Percentiles rank a stretch among this genome's conserved stretches.
These are phyloP conservation scores for Phalera bucephala DNA, from an alignment of 2,888 invertebrate genomes.

Conservation along the genomic window DNA sequence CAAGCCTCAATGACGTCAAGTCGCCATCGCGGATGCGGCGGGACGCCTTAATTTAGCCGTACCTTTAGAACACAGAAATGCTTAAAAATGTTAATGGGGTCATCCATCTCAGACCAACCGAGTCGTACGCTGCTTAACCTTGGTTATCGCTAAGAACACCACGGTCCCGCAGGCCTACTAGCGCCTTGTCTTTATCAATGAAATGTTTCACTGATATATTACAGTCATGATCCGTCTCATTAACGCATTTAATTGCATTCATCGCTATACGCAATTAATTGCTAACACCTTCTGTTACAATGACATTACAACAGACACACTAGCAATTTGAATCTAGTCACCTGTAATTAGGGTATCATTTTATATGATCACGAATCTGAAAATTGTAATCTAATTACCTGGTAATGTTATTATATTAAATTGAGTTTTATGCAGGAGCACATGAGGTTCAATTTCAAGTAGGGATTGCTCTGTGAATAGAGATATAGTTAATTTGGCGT, in stretches of 20 bases:
- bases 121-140: too few relatives aligned
- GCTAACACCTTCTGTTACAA: too few relatives aligned
- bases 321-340: neutral
- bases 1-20: too few relatives aligned
- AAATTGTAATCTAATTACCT: neutral
- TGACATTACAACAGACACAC: neutral
- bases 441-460: conserved; percentile 5
- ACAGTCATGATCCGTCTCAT: neutral
- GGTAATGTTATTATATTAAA: neutral
- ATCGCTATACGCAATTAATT: neutral
- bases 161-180: too few relatives aligned
- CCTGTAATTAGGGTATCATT: neutral
- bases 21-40: too few relatives aligned
- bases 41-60: too few relatives aligned
- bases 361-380: neutral
- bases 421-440: neutral
- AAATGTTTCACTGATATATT: neutral
- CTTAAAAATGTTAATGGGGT: too few relatives aligned
- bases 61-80: too few relatives aligned
- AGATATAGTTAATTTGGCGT: conserved; percentile 27
- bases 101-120: too few relatives aligned
- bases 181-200: too few relatives aligned
- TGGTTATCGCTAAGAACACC: too few relatives aligned
- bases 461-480: neutral
- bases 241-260: neutral